Percentiles rank a stretch among this genome's conserved stretches.
phyloP scores from a whole-genome alignment of 2,888 invertebrate species.

The Protodeltote pygarga region DNA sequence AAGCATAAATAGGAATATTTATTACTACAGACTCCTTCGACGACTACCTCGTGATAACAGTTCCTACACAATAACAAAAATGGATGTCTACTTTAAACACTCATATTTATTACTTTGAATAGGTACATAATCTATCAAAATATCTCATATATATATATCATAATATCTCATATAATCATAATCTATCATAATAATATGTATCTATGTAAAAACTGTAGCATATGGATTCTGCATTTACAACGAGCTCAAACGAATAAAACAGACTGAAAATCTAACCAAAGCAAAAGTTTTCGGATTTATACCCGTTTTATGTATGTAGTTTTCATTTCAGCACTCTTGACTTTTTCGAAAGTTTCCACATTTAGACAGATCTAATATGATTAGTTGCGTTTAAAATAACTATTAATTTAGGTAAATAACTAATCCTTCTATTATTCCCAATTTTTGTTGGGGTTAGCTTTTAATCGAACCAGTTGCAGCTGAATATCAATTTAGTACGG shows the following conservation, averaged over 20 bases:
- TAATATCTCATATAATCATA: too few species aligned
- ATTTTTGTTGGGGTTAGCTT: too few species aligned
- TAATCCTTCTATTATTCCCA: too few species aligned
- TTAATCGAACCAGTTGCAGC: too few species aligned
- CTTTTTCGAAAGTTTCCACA: constrained; percentile 18
- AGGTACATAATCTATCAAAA: too few species aligned
- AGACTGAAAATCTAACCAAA: constrained; percentile 9
- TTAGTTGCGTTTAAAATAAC: background rate
- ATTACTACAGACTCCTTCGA: constrained; percentile 19
- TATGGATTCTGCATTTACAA: constrained; percentile 5
- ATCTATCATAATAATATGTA: background rate
- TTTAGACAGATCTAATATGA: background rate
- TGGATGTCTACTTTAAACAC: too few species aligned
- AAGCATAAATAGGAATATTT: constrained; percentile 30
- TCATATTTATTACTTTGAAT: too few species aligned
- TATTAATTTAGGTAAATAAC: constrained; percentile 6
- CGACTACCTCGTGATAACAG: too few species aligned
- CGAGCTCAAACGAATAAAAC: constrained; percentile 6
- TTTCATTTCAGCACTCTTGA: constrained; percentile 11
- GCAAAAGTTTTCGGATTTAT: constrained; percentile 30
- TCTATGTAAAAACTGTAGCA: constrained; percentile 7
- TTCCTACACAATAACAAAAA: too few species aligned
- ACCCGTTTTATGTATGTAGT: constrained; percentile 33
- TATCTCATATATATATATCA: too few species aligned
- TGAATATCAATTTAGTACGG: too few species aligned